Evolutionary conservation across 2,888 invertebrate genomes (phyloP).

Genomic region (Geophilus truncorum): DNA sequence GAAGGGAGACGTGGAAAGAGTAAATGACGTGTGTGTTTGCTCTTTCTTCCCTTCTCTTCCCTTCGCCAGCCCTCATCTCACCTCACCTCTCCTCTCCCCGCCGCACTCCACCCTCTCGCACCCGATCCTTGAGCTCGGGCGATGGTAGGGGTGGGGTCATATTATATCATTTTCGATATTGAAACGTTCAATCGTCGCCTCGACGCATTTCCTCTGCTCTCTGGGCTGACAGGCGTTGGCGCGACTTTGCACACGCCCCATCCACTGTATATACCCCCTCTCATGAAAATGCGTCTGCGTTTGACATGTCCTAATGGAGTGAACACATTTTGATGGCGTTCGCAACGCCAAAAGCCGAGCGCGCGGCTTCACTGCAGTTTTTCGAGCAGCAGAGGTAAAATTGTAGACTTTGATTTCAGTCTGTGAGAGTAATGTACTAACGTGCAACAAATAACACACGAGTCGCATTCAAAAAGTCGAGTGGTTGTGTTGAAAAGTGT

Average conservation of each 20-base stretch:
- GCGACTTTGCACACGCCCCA: background rate
- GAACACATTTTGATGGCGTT: slow-evolving; percentile 13
- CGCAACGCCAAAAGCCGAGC: background rate
- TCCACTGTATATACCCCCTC: background rate
- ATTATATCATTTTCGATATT: slow-evolving; percentile 34
- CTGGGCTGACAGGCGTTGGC: slow-evolving; percentile 11
- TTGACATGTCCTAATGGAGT: slow-evolving; percentile 30
- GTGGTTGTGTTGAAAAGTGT: too few relatives aligned
- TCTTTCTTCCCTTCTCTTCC: background rate
- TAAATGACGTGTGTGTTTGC: slow-evolving; percentile 25
- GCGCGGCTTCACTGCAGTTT: background rate
- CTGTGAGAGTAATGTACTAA: too few relatives aligned
- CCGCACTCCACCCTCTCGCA: background rate
- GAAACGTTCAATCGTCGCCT: slow-evolving; percentile 34
- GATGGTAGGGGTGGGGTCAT: background rate
- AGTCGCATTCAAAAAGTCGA: too few relatives aligned
- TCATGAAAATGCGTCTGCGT: background rate
- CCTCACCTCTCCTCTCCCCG: background rate
- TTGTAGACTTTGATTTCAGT: background rate
- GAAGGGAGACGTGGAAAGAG: background rate
- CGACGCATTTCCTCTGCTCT: background rate
- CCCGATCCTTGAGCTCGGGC: background rate
- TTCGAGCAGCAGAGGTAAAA: background rate
- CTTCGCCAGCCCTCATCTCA: too few relatives aligned
- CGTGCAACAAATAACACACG: too few relatives aligned